Base-by-base conservation (phyloP, 1,140 invertebrate species). In the Eciton burchellii region DNA sequence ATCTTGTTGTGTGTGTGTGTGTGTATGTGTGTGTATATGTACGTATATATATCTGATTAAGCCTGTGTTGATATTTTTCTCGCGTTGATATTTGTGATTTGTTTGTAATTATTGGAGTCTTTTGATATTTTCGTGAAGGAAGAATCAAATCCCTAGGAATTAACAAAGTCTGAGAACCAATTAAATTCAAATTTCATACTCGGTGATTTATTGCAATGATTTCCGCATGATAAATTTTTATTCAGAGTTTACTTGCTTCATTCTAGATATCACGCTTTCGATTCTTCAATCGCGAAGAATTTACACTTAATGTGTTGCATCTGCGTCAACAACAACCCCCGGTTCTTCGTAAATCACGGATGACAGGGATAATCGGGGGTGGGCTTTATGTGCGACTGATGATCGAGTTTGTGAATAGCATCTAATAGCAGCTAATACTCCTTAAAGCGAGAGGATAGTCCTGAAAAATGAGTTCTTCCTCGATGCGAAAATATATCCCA, bases 331-430 rank as follows among this genome's bases (percentile, higher is more conserved):
- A 8, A 9, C 3, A 35, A 35, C 21, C 0, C 6, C 35, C n/a
- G 11, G 8, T 1, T 71, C 24, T 56, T 11, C 21, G 9, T 2
- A 21, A 19, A 56, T 35, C 21, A 21, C 43, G 12, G 1, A 21
- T 12, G 19, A 60, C 16, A 1, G 35, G 45, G 45, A n/a, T 83
- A 62, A 70, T 70, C 14, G 19, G n/a, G 54, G 24, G 63, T 54
- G 43, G 21, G n/a, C 81, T 74, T 74, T 60, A 74, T 73, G 24
- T 66, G 24, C 49, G n/a, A 43, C 5, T 4, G 45, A 16, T 3
- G 11, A 68, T 29, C 0, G 21, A 26, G 0, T 6, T 35, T 21
- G 21, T 54, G 54, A 79, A 85, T 19, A 16, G 9, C 52, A 49
- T 49, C 29, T 14, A n/a, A n/a, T n/a, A n/a, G 0, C 3, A n/a